Conservation (phyloP, 2,888 invertebrate species). For the Strigamia transsilvanica region DNA sequence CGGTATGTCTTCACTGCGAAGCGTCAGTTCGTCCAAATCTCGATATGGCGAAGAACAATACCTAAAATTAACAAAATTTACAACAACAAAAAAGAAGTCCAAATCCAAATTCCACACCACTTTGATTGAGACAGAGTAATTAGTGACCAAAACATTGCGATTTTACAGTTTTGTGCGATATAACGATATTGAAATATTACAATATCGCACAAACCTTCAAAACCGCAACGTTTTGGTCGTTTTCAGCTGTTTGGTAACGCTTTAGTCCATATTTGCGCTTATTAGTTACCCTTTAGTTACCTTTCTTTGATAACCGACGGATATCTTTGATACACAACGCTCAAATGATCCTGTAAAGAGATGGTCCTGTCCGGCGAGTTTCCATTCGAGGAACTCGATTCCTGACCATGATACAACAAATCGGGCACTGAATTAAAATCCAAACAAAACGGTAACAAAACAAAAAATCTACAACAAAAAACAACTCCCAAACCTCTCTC, state of each 20-base stretch:
- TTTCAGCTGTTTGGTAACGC: no score
- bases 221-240: no score
- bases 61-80: neutral
- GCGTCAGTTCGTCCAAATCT: constrained; percentile 10
- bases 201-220: no score
- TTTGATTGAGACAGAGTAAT: no score
- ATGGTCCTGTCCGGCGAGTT: constrained; percentile 18
- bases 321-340: neutral
- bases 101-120: no score
- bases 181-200: no score
- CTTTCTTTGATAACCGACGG: constrained; percentile 3
- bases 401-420: constrained; percentile 55
- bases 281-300: neutral
- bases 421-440: constrained; percentile 54
- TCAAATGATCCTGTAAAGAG: neutral
- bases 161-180: no score
- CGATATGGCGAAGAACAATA: neutral
- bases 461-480: neutral
- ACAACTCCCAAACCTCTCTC: neutral
- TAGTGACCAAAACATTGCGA: no score
- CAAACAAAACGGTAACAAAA: no score
- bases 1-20: constrained; percentile 1
- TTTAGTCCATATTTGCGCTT: no score
- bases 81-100: neutral
- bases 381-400: constrained; percentile 54